Conservation (phyloP, 2,113 vertebrate genomes). For the Chloropsis cyanopogon region DNA sequence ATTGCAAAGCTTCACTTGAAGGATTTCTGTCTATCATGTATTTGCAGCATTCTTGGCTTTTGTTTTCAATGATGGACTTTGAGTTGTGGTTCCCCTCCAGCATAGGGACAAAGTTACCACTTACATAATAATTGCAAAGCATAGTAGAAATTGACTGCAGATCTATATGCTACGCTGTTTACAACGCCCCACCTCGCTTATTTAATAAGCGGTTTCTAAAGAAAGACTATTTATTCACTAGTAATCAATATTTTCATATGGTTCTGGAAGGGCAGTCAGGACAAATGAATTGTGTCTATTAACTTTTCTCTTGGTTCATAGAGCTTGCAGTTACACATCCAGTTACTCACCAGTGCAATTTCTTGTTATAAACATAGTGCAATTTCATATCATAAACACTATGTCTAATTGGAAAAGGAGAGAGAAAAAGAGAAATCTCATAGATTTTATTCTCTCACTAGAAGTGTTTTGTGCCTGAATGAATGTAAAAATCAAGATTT, state of each 20-base stretch:
- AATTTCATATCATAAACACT: not conserved
- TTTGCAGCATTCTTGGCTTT: not conserved
- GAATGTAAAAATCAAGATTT: not conserved
- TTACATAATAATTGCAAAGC: not conserved
- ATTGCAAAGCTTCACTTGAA: not conserved
- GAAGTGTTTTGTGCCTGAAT: not conserved
- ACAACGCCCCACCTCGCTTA: not conserved
- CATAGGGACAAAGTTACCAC: not conserved
- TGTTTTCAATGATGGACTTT: not conserved
- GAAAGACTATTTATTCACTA: not conserved
- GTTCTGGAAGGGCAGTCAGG: not conserved
- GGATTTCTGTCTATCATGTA: not conserved
- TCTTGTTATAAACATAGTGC: not conserved
- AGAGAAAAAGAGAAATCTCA: not conserved
- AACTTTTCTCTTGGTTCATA: not conserved
- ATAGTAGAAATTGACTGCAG: not conserved
- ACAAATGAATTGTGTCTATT: not conserved
- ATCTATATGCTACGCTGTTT: not conserved
- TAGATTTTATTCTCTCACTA: not conserved
- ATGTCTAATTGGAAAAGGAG: not conserved
- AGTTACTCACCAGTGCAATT: not conserved
- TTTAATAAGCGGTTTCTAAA: not conserved
- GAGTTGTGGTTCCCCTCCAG: not conserved
- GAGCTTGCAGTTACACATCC: not conserved
- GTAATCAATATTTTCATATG: not conserved